Evolutionary conservation across 2,113 vertebrate species (phyloP), one percentile per base, ranked within the genome.

Genomic region (Periophthalmus modestus): DNA sequence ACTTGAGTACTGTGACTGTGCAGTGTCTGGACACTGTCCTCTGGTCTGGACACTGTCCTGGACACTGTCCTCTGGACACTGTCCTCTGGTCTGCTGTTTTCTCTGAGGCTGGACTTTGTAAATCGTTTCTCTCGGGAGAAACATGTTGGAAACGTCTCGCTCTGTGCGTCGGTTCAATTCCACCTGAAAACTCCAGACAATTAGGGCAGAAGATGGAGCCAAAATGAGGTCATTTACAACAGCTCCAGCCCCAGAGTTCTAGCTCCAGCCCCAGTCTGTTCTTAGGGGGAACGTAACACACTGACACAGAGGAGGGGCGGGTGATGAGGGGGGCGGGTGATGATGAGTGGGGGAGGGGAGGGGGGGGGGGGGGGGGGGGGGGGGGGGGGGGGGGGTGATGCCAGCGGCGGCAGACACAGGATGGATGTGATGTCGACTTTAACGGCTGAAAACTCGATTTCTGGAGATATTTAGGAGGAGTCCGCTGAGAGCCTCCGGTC

Each of bases 181-280:
- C 82, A 85, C 87, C 84, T 89, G 85, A 91, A 83, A 71, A 79
- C 87, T 89, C 87, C 86, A 88, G 88, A 89, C 90, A 92, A 92
- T 92, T 89, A 91, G 89, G 71, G 82, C 79, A 71, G 85, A 90
- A 89, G 86, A 86, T 78, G 81, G 83, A 87, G 80, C 81, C 66
- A 5, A 84, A 83, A 81, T 52, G 24, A 71, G 82, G 83, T 88
- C 84, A 89, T 91, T 89, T 87, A 74, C 85, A 61, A 72, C 28
- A 28, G 28, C 28, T 2, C 28, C 28, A 28, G 28, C 28, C 28
- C 28, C 28, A 28, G 28, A 1, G 3, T 3, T 3, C 28, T 3
- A 28, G 28, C 28, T 28, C 28, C 28, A 28, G 28, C 28, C 1
- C 28, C 28, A 68, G 83, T 77, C 75, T 75, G 23, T n/a, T n/a